A percentile compares a stretch with the other conserved stretches of the same genome.
Evolutionary conservation across 1,140 invertebrate genomes (phyloP).

Genomic region (Melipona quadrifasciata): DNA sequence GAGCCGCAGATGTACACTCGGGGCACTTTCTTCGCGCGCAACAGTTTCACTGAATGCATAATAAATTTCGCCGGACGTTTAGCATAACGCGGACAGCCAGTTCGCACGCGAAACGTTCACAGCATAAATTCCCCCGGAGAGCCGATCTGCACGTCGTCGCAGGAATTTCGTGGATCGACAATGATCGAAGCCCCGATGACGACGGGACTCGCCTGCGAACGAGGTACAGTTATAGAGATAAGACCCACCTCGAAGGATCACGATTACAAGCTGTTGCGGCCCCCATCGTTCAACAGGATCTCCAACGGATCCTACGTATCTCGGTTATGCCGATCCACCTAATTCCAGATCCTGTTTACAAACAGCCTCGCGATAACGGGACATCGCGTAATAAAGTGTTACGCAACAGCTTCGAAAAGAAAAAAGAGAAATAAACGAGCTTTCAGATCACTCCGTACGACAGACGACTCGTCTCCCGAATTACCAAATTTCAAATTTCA

Average conservation of each 20-base stretch:
- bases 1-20: neutral
- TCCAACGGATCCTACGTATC: constrained; percentile 62
- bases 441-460: neutral
- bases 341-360: constrained; percentile 66
- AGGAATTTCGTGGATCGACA: constrained; percentile 52
- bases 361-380: constrained; percentile 41
- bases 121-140: neutral
- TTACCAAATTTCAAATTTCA: no score
- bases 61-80: constrained; percentile 36
- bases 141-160: neutral
- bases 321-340: constrained; percentile 58
- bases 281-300: constrained; percentile 61
- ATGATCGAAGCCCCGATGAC: constrained; percentile 18
- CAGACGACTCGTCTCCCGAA: no score
- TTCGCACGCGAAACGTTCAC: neutral
- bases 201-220: constrained; percentile 19
- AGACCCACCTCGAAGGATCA: constrained; percentile 66
- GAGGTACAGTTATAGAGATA: constrained; percentile 68
- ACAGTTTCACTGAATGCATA: constrained; percentile 40
- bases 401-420: constrained; percentile 1
- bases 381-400: neutral
- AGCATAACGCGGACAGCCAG: constrained; percentile 22
- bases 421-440: neutral
- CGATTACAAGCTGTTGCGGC: constrained; percentile 60
- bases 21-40: constrained; percentile 18